Evolutionary conservation across 2,113 vertebrate genomes (phyloP).

Genomic region (Gnathonemus longibarbis): DNA sequence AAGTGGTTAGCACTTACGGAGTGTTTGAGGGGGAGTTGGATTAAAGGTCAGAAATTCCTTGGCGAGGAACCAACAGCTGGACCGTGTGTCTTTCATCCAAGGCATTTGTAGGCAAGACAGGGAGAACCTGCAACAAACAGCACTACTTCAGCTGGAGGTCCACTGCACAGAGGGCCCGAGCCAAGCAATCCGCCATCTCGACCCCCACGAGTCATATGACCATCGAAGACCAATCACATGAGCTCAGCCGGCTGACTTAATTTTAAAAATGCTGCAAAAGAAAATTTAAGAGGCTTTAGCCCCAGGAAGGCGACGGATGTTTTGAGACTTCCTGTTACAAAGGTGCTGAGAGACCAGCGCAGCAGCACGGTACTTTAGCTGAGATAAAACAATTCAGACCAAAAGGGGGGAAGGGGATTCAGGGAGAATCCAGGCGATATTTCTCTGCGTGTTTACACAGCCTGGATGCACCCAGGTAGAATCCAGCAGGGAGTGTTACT

Average conservation of each 20-base stretch:
- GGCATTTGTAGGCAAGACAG: neutral
- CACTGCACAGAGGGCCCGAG: neutral
- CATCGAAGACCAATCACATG: neutral
- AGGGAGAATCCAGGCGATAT: neutral
- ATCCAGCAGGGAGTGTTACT: neutral
- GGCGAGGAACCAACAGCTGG: neutral
- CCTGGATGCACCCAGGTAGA: neutral
- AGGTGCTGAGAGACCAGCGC: neutral
- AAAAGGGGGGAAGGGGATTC: neutral
- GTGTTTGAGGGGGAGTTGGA: neutral
- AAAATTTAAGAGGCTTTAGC: neutral
- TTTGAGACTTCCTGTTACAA: neutral
- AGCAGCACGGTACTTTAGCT: neutral
- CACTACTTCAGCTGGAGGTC: neutral
- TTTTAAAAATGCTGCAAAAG: neutral
- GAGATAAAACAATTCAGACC: neutral
- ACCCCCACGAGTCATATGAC: neutral
- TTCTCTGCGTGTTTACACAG: neutral
- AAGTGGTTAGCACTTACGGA: constrained; percentile 9
- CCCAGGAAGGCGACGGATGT: neutral
- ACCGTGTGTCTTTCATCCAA: neutral
- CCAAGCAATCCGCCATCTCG: neutral
- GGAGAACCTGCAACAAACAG: neutral
- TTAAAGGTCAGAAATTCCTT: constrained; percentile 1
- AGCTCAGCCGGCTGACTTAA: neutral